These are phyloP conservation scores for Mionectes olivaceus DNA, from an alignment of 2,797 vertebrate genomes.

Conservation along the genomic window DNA sequence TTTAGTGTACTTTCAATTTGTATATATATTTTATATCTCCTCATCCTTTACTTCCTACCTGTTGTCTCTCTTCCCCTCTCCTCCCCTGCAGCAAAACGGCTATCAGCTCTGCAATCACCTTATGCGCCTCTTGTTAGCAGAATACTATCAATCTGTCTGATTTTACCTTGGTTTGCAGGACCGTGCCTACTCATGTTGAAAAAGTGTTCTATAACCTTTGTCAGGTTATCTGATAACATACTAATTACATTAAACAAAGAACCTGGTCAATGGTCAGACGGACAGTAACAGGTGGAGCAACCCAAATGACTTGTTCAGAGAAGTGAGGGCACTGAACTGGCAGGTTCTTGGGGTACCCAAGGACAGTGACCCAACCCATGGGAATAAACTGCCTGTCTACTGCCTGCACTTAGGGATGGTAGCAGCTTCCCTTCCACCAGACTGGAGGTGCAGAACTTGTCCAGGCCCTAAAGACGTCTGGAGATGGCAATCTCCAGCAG, in stretches of 20 bases:
- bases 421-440: not conserved
- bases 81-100: not conserved
- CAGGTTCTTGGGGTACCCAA: not conserved
- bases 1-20: not conserved
- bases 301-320: not conserved
- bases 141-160: not conserved
- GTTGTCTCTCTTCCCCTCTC: not conserved
- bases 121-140: not conserved
- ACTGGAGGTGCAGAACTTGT: accelerated
- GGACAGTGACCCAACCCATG: not conserved
- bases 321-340: not conserved
- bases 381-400: not conserved
- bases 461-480: not conserved
- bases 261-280: not conserved
- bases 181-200: not conserved
- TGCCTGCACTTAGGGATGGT: not conserved
- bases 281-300: not conserved
- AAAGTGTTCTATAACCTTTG: not conserved
- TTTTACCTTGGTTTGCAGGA: not conserved
- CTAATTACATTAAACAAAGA: not conserved
- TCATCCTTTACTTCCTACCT: not conserved
- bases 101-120: not conserved
- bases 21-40: not conserved
- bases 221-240: not conserved
- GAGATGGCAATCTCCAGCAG: not conserved